Percentiles rank a stretch among this genome's conserved stretches.
Conservation (phyloP, 2,888 invertebrate genomes). For the Anagyrus pseudococci region DNA sequence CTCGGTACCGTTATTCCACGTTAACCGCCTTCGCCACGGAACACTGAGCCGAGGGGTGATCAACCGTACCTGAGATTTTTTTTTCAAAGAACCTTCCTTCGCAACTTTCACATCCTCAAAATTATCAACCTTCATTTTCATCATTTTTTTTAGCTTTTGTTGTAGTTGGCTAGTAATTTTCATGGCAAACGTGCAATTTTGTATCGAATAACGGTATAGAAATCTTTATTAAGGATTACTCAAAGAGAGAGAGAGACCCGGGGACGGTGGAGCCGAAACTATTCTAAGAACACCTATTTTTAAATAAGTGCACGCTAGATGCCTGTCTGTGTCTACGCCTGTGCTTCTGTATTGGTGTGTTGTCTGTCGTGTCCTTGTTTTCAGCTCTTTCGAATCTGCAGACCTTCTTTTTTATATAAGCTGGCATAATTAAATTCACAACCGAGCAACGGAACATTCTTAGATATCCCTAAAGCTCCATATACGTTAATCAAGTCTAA, state of each 20-base stretch:
- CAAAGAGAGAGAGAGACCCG: constrained; percentile 13
- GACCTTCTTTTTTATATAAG: too few relatives aligned
- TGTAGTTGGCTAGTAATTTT: too few relatives aligned
- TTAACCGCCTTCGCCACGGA: not conserved
- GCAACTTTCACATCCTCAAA: too few relatives aligned
- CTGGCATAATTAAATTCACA: too few relatives aligned
- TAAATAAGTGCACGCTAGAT: constrained; percentile 19
- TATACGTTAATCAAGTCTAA: not conserved
- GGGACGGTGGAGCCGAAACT: constrained; percentile 26
- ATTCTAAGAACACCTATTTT: constrained; percentile 34
- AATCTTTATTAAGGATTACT: constrained; percentile 35
- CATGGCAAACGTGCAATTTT: not conserved
- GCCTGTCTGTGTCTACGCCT: constrained; percentile 1
- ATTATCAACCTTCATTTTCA: too few relatives aligned
- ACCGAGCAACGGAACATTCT: too few relatives aligned
- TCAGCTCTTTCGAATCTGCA: constrained; percentile 18
- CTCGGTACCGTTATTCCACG: constrained; percentile 15
- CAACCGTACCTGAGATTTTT: not conserved
- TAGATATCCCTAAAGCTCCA: not conserved
- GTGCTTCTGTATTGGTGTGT: too few relatives aligned
- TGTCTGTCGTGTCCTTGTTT: constrained; percentile 28
- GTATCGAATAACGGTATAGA: constrained; percentile 29
- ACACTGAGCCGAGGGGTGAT: constrained; percentile 3
- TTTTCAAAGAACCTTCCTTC: too few relatives aligned
- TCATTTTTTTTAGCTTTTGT: too few relatives aligned